Conservation (phyloP, 2,888 invertebrate genomes). For the Lasioglossum pauxillum region DNA sequence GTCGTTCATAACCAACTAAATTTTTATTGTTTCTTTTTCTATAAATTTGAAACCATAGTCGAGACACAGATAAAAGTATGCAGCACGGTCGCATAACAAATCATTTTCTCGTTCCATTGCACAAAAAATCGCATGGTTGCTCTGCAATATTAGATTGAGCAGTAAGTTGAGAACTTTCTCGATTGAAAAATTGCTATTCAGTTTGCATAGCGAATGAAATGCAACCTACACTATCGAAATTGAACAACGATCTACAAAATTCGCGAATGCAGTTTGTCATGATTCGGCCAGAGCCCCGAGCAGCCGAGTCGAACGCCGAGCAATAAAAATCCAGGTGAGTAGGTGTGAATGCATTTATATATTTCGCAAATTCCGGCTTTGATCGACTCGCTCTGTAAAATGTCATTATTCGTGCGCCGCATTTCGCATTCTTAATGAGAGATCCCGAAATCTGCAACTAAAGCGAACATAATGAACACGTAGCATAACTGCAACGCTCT, state of each 20-base stretch:
- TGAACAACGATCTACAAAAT: background rate
- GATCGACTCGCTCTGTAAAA: constrained; percentile 12
- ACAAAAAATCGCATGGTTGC: background rate
- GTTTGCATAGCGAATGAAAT: background rate
- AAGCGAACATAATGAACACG: constrained; percentile 16
- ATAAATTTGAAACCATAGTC: background rate
- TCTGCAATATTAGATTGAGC: background rate
- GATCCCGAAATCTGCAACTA: constrained; percentile 5
- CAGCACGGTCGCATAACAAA: background rate
- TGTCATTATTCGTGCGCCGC: constrained; percentile 5
- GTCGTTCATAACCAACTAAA: background rate
- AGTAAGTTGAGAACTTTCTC: background rate
- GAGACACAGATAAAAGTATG: background rate
- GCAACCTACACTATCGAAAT: background rate
- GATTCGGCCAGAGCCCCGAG: background rate
- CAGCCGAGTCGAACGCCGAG: background rate
- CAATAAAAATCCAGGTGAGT: constrained; percentile 4
- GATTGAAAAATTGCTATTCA: background rate
- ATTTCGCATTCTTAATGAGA: constrained; percentile 16
- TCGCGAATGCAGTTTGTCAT: background rate
- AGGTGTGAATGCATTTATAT: constrained; percentile 2
- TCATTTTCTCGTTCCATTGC: background rate
- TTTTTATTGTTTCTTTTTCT: background rate
- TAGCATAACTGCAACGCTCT: background rate
- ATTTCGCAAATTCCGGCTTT: constrained; percentile 6